These are phyloP conservation scores for Cepphus grylle DNA, from an alignment of 2,113 vertebrate species.

Conservation along the genomic window DNA sequence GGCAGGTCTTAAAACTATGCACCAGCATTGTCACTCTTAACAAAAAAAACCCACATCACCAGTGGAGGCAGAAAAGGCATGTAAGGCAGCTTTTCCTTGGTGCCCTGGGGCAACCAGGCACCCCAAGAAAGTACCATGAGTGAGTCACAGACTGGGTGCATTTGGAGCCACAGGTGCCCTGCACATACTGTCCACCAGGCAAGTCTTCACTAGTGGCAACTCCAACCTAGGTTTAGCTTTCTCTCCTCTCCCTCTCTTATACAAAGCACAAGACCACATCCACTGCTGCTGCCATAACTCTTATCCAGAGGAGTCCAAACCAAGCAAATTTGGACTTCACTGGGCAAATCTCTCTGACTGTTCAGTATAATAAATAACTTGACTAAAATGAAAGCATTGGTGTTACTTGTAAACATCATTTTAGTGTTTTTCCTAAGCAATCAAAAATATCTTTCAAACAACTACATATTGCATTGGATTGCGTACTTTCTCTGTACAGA, in stretches of 20 bases:
- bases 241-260: background rate
- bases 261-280: background rate
- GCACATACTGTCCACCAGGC: background rate
- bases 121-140: background rate
- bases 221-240: background rate
- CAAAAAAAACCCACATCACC: background rate
- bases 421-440: background rate
- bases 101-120: accelerated
- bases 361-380: background rate
- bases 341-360: background rate
- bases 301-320: background rate
- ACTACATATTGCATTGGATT: background rate
- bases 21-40: background rate
- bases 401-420: background rate
- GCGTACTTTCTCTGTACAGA: background rate
- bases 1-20: background rate
- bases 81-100: background rate
- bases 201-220: background rate
- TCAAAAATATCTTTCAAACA: background rate
- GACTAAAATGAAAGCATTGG: background rate
- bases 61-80: background rate
- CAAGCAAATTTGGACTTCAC: background rate
- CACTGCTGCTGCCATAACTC: background rate
- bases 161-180: background rate
- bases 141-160: background rate